Evolutionary conservation across 2,113 vertebrate genomes (phyloP).

Genomic region (Hemibagrus wyckioides): DNA sequence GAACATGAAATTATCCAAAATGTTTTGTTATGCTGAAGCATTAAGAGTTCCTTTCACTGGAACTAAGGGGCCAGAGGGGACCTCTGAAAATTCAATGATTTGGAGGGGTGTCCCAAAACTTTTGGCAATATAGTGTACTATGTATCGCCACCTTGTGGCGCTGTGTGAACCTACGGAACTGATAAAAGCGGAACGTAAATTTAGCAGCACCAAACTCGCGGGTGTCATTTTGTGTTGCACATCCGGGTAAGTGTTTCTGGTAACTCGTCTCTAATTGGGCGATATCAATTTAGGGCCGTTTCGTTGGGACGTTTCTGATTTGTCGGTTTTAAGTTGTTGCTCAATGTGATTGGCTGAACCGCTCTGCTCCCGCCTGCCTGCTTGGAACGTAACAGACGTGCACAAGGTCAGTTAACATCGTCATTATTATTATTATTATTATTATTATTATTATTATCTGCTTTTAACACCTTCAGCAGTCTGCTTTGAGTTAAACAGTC

Average conservation of each 20-base stretch:
- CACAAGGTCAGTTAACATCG: constrained; percentile 46
- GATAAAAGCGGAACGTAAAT: constrained; percentile 37
- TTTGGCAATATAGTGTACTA: too few relatives aligned
- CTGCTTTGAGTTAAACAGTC: not conserved
- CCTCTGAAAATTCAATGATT: too few relatives aligned
- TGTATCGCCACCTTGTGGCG: not conserved
- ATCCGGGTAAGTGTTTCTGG: constrained; percentile 14
- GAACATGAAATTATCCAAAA: too few relatives aligned
- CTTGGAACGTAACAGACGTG: constrained; percentile 12
- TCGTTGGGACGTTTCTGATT: constrained; percentile 7
- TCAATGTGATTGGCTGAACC: constrained; percentile 41
- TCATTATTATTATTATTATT: not conserved
- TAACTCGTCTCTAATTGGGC: not conserved
- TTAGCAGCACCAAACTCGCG: not conserved
- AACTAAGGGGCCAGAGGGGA: too few relatives aligned
- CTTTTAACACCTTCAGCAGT: not conserved
- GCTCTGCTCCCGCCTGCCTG: not conserved
- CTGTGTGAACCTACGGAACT: not conserved
- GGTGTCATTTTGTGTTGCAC: not conserved
- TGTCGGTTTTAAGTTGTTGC: constrained; percentile 22
- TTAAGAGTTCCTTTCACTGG: too few relatives aligned
- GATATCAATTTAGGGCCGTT: not conserved
- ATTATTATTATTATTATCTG: not conserved
- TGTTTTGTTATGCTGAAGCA: too few relatives aligned
- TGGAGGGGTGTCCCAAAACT: too few relatives aligned